These are phyloP conservation scores for Melieria crassipennis DNA, from an alignment of 2,888 invertebrate genomes.

Conservation along the genomic window DNA sequence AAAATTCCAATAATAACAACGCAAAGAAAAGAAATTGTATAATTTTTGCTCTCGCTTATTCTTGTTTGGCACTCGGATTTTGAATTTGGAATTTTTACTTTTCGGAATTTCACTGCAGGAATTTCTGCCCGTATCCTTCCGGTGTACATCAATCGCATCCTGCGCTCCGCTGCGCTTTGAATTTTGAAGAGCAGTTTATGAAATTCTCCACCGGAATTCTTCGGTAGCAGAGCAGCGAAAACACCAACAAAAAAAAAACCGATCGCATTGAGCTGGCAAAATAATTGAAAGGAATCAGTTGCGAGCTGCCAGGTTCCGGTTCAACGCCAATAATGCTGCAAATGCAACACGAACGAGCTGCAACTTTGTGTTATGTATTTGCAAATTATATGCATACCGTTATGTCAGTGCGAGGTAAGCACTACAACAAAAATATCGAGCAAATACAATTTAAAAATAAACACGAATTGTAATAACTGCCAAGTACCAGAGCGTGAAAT, in stretches of 20 bases:
- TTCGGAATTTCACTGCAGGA: conserved; percentile 1
- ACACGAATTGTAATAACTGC: no score
- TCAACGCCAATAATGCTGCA: no score
- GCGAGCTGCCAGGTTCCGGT: no score
- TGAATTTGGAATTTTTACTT: conserved; percentile 17
- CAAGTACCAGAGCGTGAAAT: no score
- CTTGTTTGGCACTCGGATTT: background rate
- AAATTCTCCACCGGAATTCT: conserved; percentile 16
- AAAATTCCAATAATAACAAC: background rate
- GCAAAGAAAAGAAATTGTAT: conserved; percentile 7
- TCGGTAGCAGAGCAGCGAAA: background rate
- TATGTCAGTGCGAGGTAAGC: no score
- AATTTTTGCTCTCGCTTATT: conserved; percentile 4
- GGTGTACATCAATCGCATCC: background rate
- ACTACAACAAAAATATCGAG: no score
- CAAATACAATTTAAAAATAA: no score
- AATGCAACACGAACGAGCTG: no score
- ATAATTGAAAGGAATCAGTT: no score
- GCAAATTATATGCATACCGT: no score
- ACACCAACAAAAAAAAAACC: background rate
- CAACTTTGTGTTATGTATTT: no score
- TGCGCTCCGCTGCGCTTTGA: background rate
- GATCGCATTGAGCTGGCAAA: background rate
- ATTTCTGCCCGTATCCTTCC: conserved; percentile 12
- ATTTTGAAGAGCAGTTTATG: conserved; percentile 5